Percentiles rank a stretch among this genome's conserved stretches.
Conservation (phyloP, 2,113 vertebrate genomes). For the Muntiacus reevesi region DNA sequence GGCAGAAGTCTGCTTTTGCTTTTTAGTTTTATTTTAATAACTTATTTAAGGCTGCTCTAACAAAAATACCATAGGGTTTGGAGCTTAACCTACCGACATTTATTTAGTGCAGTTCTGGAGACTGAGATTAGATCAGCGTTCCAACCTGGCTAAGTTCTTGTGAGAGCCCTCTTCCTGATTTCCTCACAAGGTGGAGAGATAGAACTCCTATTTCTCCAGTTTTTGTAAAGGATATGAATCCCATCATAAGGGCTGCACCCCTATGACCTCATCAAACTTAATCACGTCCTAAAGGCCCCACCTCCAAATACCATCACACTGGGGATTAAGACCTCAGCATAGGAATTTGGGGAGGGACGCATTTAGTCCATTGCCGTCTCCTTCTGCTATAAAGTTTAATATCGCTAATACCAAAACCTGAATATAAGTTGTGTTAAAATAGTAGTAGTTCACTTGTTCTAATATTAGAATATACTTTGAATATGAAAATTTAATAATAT, state of each 20-base stretch:
- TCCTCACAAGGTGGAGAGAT: background rate
- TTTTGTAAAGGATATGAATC: background rate
- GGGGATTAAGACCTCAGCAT: background rate
- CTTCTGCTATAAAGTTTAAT: background rate
- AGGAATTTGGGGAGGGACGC: background rate
- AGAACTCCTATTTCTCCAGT: background rate
- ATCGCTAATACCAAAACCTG: background rate
- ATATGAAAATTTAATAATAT: background rate
- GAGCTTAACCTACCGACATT: background rate
- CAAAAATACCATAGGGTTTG: background rate
- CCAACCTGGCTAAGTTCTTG: background rate
- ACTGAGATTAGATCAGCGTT: background rate
- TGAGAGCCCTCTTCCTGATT: background rate
- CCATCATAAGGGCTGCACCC: background rate
- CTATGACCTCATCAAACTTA: background rate
- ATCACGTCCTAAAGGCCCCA: background rate
- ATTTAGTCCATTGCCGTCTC: background rate
- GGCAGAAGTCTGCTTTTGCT: background rate
- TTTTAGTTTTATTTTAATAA: background rate
- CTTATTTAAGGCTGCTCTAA: background rate
- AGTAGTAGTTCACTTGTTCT: background rate
- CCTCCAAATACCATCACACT: background rate
- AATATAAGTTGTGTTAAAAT: background rate
- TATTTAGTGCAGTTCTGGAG: background rate
- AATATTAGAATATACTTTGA: background rate